Evolutionary conservation across 1,140 invertebrate genomes (phyloP).

Genomic region (Venturia canescens): DNA sequence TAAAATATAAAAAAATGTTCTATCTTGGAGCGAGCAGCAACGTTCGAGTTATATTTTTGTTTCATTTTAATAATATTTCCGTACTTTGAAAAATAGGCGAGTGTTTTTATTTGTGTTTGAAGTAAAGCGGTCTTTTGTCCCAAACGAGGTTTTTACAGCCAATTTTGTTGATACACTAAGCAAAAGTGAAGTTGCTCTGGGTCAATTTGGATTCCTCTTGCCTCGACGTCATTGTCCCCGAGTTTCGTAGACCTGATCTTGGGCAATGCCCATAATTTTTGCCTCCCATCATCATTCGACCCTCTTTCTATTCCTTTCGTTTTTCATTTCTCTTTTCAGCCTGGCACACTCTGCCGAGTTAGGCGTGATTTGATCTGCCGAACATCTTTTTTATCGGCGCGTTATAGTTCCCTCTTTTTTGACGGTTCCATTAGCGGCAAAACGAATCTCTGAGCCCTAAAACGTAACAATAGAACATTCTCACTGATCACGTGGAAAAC

Average conservation of each 20-base stretch:
- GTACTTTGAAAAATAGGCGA: too few relatives aligned
- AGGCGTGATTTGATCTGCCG: background rate
- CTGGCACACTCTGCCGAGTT: too few relatives aligned
- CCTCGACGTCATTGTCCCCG: background rate
- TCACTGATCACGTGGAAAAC: constrained; percentile 29
- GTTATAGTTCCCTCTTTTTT: background rate
- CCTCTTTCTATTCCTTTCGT: background rate
- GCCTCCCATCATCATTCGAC: background rate
- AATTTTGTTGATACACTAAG: background rate
- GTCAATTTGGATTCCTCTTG: constrained; percentile 2
- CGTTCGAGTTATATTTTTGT: too few relatives aligned
- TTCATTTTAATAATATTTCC: too few relatives aligned
- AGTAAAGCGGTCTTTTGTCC: too few relatives aligned
- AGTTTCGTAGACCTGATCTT: background rate
- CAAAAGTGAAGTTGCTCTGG: background rate
- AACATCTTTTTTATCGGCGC: background rate
- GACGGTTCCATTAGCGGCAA: constrained; percentile 25
- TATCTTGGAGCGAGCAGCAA: too few relatives aligned
- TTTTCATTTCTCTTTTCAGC: background rate
- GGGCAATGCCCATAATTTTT: background rate
- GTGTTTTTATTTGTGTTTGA: too few relatives aligned
- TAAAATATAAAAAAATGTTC: too few relatives aligned
- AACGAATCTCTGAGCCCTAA: constrained; percentile 42
- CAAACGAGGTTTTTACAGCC: too few relatives aligned
- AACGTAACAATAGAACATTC: constrained; percentile 39